These are phyloP conservation scores for Neopipo cinnamomea DNA, from an alignment of 2,113 vertebrate genomes.

Conservation along the genomic window DNA sequence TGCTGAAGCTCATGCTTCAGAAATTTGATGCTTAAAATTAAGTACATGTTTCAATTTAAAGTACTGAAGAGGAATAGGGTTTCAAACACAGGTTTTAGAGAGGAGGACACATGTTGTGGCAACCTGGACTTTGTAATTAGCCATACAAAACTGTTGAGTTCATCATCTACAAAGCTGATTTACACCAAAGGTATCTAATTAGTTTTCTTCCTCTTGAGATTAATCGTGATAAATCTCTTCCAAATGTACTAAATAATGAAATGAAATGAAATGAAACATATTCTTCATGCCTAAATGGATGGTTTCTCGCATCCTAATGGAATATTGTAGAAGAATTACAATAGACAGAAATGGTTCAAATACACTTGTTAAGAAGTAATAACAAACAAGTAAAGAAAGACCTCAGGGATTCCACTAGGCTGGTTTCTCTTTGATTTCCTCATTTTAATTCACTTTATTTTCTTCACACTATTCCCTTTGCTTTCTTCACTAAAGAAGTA, in stretches of 20 bases:
- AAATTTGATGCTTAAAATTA: not conserved
- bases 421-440: conserved; percentile 5
- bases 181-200: conserved; percentile 25
- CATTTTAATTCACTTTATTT: not conserved
- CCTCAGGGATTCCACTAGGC: not conserved
- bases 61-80: not conserved
- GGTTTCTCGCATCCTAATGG: conserved; percentile 20
- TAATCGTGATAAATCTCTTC: conserved; percentile 11
- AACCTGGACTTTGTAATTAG: not conserved
- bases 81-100: not conserved
- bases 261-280: not conserved
- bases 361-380: not conserved
- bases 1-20: not conserved
- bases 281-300: not conserved
- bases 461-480: not conserved
- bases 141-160: not conserved
- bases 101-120: not conserved
- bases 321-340: conserved; percentile 18
- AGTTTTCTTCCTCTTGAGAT: conserved; percentile 35
- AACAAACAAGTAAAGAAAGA: conserved; percentile 12
- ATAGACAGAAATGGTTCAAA: not conserved
- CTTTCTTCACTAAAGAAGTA: not conserved
- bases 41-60: not conserved
- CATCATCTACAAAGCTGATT: not conserved
- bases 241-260: conserved; percentile 20